Conservation (phyloP, 2,888 invertebrate species). For the Agrotis puta region DNA sequence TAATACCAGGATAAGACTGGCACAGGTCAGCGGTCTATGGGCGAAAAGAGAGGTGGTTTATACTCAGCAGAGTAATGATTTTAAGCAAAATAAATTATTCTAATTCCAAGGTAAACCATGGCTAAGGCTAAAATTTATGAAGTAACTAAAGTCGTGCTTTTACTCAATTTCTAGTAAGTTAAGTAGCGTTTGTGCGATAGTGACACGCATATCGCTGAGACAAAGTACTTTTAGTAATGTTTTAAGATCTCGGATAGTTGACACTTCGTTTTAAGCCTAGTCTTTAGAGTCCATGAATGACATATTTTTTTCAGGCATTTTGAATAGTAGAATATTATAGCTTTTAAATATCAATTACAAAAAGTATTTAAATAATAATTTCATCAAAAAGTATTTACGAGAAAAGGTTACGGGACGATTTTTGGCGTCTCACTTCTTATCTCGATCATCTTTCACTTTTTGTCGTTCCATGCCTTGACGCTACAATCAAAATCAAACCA, state of each 20-base stretch:
- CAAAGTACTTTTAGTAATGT: no score
- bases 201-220: no score
- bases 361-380: slow-evolving; percentile 24
- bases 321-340: neutral
- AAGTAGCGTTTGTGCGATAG: no score
- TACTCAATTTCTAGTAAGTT: no score
- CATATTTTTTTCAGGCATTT: neutral
- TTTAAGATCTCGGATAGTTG: no score
- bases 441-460: slow-evolving; percentile 81
- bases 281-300: no score
- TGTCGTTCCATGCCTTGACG: slow-evolving; percentile 66
- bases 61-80: no score
- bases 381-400: slow-evolving; percentile 41
- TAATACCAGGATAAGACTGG: no score
- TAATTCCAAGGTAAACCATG: neutral
- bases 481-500: neutral
- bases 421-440: slow-evolving; percentile 77
- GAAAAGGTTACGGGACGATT: slow-evolving; percentile 60
- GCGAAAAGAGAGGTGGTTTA: no score
- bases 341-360: slow-evolving; percentile 17
- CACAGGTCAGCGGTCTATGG: no score
- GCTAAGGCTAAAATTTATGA: neutral
- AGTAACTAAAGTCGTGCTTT: no score
- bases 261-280: no score
- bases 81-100: neutral